A percentile compares a stretch with the other conserved stretches of the same genome.
Evolutionary conservation across 2,888 invertebrate genomes (phyloP).

Genomic region (Blera fallax): DNA sequence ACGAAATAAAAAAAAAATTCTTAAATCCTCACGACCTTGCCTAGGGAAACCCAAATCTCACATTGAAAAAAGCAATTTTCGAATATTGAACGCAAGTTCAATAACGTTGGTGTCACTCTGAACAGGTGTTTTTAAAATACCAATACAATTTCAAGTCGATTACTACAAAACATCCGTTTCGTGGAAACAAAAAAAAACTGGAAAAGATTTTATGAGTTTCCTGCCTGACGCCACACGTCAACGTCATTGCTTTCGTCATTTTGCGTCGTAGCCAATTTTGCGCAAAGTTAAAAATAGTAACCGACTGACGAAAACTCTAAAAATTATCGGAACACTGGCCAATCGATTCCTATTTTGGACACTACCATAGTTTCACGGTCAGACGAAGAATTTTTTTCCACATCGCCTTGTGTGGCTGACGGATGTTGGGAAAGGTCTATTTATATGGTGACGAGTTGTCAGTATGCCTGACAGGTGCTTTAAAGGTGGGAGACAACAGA

Average conservation of each 20-base stretch:
- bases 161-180: background rate
- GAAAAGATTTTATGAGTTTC: constrained; percentile 35
- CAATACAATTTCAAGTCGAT: background rate
- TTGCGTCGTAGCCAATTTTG: constrained; percentile 25
- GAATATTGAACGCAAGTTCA: too few relatives aligned
- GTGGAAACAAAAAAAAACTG: background rate
- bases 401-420: background rate
- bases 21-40: too few relatives aligned
- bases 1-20: too few relatives aligned
- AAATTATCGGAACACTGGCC: constrained; percentile 12
- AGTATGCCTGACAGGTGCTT: background rate
- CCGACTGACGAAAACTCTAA: background rate
- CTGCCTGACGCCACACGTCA: constrained; percentile 33
- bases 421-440: constrained; percentile 19
- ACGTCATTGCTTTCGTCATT: constrained; percentile 32
- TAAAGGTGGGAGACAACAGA: background rate
- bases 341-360: constrained; percentile 29
- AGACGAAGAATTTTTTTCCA: background rate
- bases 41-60: too few relatives aligned
- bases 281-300: constrained; percentile 3
- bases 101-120: too few relatives aligned
- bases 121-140: too few relatives aligned
- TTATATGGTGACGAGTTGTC: background rate
- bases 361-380: background rate
- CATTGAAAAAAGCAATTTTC: too few relatives aligned